Base-by-base conservation (phyloP, 2,113 vertebrate genomes). In the Hypanus sabinus region DNA sequence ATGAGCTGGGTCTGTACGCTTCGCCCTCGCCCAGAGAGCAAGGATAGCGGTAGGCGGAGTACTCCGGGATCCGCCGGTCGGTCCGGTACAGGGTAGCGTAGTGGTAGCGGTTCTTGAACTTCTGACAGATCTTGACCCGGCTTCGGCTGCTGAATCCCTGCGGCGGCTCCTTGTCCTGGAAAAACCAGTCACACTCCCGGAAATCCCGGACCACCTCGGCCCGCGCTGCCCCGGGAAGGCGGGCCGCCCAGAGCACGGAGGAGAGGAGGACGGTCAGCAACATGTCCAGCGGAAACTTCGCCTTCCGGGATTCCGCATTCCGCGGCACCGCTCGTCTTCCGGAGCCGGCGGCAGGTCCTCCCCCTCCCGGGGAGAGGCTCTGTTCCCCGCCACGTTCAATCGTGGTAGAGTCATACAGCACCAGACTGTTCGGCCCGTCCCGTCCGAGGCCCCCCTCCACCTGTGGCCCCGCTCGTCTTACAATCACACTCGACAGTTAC, bases 91-190 rank as follows among this genome's bases (percentile, higher is more conserved):
- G 91, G 0, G 91, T 93, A 22, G 36, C 91, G 2, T 1, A 93
- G 91, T 93, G 91, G 2, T 93, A 93, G 36, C 30, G 68, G 38
- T 73, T 93, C 36, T 75, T 73, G 36, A 33, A 73, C 10, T 24
- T 8, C 91, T 93, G 91, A 36, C 91, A 93, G 91, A 93, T 73
- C 18, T 4, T 75, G 33, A 93, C 11, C 38, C 57, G 60, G 85
- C 22, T 5, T 1, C 38, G 24, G 30, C 0, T 7, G 22, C 20
- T 1, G 70, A 93, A 93, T 11, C 91, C 91, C 91, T 93, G 33
- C 3, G 91, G 91, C 2, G 68, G 36, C 2, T 7, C 1, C 10
- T 6, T 30, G 36, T 75, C 5, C 68, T 75, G 68, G 24, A 93
- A 71, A 68, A 71, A 93, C 33, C 91, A 38, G 33, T 2, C 24